These are phyloP conservation scores for Lytechinus pictus DNA, from an alignment of 35 echinoderm and acorn worm genomes.

Conservation along the genomic window DNA sequence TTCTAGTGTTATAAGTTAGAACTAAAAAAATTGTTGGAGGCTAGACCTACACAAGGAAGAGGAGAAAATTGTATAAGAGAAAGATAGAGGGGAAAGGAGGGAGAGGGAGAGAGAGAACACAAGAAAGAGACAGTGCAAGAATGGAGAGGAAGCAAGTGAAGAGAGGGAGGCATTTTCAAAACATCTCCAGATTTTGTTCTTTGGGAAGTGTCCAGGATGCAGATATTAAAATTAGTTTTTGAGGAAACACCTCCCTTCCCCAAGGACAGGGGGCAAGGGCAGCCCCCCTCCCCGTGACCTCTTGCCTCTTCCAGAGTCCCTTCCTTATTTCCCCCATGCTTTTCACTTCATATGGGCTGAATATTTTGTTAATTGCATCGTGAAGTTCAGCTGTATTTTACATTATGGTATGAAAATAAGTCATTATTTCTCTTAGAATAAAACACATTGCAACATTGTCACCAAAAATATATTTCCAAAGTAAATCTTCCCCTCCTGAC, in stretches of 20 bases:
- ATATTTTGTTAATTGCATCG: background rate
- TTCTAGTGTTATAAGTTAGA: no score
- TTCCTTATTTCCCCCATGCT: background rate
- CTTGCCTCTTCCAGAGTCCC: background rate
- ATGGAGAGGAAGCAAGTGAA: no score
- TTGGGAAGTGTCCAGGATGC: slow-evolving; percentile 29
- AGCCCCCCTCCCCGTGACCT: background rate
- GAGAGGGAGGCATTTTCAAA: slow-evolving; percentile 11
- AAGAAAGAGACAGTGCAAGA: background rate
- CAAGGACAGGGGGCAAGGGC: background rate
- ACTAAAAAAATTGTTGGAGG: no score
- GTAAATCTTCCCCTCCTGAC: no score
- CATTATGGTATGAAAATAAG: no score
- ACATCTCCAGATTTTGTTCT: slow-evolving; percentile 26
- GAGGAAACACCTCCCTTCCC: slow-evolving; percentile 53
- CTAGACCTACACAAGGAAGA: no score
- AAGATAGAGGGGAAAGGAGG: no score
- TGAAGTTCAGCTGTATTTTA: no score
- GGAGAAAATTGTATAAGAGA: no score
- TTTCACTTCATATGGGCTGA: background rate
- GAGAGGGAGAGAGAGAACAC: background rate
- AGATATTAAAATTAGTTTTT: slow-evolving; percentile 45
- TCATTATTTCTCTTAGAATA: no score
- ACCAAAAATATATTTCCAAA: no score
- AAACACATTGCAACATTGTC: no score